Evolutionary conservation across 2,888 invertebrate genomes (phyloP).

Genomic region (Micoletzkya japonica): DNA sequence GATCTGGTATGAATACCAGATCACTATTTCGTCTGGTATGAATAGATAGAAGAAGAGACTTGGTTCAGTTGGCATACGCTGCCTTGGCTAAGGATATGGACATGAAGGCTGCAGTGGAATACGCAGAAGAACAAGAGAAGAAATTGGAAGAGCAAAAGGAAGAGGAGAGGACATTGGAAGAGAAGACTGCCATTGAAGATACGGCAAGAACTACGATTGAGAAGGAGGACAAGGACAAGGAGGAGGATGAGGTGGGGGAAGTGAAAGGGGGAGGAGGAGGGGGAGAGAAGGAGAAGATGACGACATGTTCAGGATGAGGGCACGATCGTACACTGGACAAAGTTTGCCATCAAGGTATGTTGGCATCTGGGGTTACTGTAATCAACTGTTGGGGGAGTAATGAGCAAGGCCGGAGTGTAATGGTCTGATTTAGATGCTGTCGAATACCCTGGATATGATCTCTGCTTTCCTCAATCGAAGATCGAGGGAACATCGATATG

Average conservation of each 20-base stretch:
- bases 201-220: conserved; percentile 23
- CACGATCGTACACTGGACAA: not conserved
- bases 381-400: not conserved
- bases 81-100: conserved; percentile 55
- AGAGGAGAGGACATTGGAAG: conserved; percentile 4
- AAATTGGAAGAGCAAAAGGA: conserved; percentile 43
- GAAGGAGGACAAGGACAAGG: conserved; percentile 46
- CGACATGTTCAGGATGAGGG: conserved; percentile 11
- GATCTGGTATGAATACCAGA: not conserved
- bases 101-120: conserved; percentile 49
- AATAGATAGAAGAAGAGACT: not conserved
- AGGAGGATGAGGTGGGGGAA: conserved; percentile 24
- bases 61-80: conserved; percentile 53
- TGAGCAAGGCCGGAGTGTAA: not conserved
- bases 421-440: conserved; percentile 2
- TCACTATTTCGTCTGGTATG: not conserved
- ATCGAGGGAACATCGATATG: conserved; percentile 91
- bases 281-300: conserved; percentile 12
- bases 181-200: not conserved
- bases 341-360: not conserved
- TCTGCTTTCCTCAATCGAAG: conserved; percentile 18
- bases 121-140: conserved; percentile 54
- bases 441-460: conserved; percentile 16
- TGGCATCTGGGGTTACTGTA: not conserved
- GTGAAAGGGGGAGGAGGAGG: not conserved